Evolutionary conservation across 2,113 vertebrate genomes (phyloP), one percentile per base, ranked within the genome.

Genomic region (Odobenus rosmarus): DNA sequence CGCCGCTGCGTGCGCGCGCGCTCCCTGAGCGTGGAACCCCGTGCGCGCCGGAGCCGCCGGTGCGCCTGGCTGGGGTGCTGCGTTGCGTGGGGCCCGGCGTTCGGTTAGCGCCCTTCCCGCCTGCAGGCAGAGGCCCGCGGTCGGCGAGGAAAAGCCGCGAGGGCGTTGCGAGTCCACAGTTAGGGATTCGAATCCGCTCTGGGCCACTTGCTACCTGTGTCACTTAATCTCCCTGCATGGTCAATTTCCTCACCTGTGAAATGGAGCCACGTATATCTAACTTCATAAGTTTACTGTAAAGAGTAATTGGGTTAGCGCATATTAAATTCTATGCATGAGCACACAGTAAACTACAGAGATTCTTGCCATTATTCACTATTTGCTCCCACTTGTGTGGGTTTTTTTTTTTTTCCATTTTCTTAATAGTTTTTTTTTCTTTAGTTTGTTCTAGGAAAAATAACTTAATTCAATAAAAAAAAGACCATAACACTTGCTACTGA

Each of bases 1-100:
- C 95, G 93, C 97, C 87, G 80, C 92, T 81, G 59, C 97, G 97
- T 98, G 97, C 97, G 97, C 89, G 98, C 90, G 94, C 91, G 79
- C 95, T 95, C 95, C 93, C 83, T 5, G 23, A 92, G 69, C 93
- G 15, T 42, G 79, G 83, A 88, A n/a, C 82, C 93, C 83, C 21
- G 90, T 79, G 97, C 84, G 86, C 93, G 96, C 86, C 13, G 67
- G 57, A 91, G 55, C 55, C 62, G 80, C 42, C 49, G 69, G 77
- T 28, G 76, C 88, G 5, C 88, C 24, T 0, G 18, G 7, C 42
- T 31, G 28, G 92, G 74, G 49, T 12, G 12, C 36, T 4, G 49
- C 28, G 11, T 51, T 1, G 12, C 6, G 6, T 9, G 16, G 21
- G 7, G 36, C n/a, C 0, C 0, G 9, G 2, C 4, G 6, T 51